Base-by-base conservation (phyloP, 2,888 invertebrate species). In the Erebia aethiops region DNA sequence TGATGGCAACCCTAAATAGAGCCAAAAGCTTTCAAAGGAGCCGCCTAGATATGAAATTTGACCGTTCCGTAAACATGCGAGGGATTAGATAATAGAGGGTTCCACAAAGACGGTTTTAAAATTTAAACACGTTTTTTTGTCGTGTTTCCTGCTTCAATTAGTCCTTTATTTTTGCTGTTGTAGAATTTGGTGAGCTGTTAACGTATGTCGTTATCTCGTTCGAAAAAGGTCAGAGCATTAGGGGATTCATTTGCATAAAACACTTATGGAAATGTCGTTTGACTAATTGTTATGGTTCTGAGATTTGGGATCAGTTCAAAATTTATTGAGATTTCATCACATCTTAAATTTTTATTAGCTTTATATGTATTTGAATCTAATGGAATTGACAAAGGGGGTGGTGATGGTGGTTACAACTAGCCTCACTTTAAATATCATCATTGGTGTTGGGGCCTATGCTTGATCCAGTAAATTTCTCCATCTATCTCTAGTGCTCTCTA, bases 31-130 rank as follows among this genome's bases (percentile, higher is more conserved):
- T 64, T 73, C 77, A 77, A 77, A 77, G 75, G 73, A 65, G 71
- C 81, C 83, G 82, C 77, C 76, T 75, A 72, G 77, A 80, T 77
- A 81, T 83, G 84, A 82, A 84, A 87, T 83, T 84, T 83, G 86
- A 88, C 80, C 84, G 81, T 77, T 81, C 73, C 76, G 79, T 82
- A 84, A 84, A 83, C 81, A 84, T 68, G 73, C 75, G 72, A 73
- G 78, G 80, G 78, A 79, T 82, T 77, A 78, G 78, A 80, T 79
- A 81, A 78, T 79, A 76, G 79, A 74, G 75, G 76, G 77, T 64
- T 73, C 75, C 74, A 73, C 71, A 74, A 75, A 73, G 74, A 68
- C 57, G 70, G 64, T 73, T 73, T 73, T 62, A 62, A 57, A 69
- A 71, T 70, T 73, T 69, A 58, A 57, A 69, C 69, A 63, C 43